Percentiles rank a stretch among this genome's conserved stretches.
Conservation (phyloP, 2,797 vertebrate species). For the Etheostoma nigrum region DNA sequence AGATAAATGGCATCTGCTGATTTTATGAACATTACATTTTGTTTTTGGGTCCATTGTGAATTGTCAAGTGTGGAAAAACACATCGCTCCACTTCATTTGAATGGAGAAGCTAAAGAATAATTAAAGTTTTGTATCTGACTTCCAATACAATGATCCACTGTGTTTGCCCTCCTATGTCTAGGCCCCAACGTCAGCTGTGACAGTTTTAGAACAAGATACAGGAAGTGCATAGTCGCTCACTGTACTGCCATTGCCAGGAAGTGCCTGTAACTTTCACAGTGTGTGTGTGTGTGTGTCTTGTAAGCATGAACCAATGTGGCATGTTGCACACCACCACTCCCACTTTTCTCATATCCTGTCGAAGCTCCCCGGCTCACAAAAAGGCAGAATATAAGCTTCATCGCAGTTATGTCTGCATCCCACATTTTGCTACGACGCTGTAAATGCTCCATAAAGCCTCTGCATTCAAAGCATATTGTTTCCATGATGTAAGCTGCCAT, state of each 20-base stretch:
- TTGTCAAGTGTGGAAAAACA: too few species aligned
- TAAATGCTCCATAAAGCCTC: background rate
- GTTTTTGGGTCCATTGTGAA: background rate
- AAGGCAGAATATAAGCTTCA: background rate
- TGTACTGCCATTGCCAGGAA: background rate
- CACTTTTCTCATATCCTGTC: background rate
- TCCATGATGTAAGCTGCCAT: background rate
- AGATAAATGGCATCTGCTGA: too few species aligned
- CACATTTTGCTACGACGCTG: too few species aligned
- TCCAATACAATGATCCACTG: slow-evolving; percentile 28
- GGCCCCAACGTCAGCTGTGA: slow-evolving; percentile 24
- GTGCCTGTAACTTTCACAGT: slow-evolving; percentile 10
- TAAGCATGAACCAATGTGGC: slow-evolving; percentile 20
- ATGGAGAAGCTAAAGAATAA: background rate
- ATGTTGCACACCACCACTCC: slow-evolving; percentile 39
- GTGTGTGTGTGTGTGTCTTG: background rate
- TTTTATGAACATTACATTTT: too few species aligned
- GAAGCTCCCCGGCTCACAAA: background rate
- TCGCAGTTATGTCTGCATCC: background rate
- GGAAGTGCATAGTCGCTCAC: slow-evolving; percentile 29
- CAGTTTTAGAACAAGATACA: slow-evolving; percentile 35
- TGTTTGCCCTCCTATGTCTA: background rate
- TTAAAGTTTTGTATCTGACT: background rate
- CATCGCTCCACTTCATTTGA: background rate
- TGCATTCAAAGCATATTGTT: background rate